Evolutionary conservation across 1,140 invertebrate species (phyloP), one percentile per base, ranked within the genome.

Genomic region (Proales similis): DNA sequence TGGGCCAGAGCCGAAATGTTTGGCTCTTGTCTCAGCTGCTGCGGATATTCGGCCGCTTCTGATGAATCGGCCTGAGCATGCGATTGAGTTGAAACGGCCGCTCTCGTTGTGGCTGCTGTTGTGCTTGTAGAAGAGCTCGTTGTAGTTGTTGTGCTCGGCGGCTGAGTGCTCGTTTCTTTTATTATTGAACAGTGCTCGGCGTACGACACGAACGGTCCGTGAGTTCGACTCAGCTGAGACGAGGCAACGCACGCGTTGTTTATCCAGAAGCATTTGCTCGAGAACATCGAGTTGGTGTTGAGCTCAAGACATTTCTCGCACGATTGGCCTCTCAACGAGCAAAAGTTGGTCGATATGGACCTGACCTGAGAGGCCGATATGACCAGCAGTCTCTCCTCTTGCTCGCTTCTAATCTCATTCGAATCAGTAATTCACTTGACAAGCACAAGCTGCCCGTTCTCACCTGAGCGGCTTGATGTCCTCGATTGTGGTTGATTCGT

Each of bases 381-480:
- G 14, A 14, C 33, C 9, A 36, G 9, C 14, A 36, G 9, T 36
- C 14, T 36, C 14, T 36, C 14, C 14, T 36, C 33, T 36, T 36
- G 9, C 9, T 14, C 14, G 33, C 33, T 36, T n/a, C n/a, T n/a
- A n/a, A n/a, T n/a, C n/a, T n/a, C n/a, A n/a, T n/a, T n/a, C n/a
- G n/a, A n/a, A n/a, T n/a, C n/a, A n/a, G n/a, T n/a, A n/a, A n/a
- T n/a, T n/a, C n/a, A n/a, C n/a, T n/a, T n/a, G n/a, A n/a, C n/a
- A n/a, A n/a, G n/a, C n/a, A n/a, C n/a, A n/a, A n/a, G n/a, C n/a
- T n/a, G n/a, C n/a, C n/a, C n/a, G n/a, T n/a, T n/a, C n/a, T n/a
- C n/a, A n/a, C 9, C 30, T 57, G 14, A 57, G 30, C 9, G 45
- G 17, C 11, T 29, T 17, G 12, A 57, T 57, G 27, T 57, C 51